These are phyloP conservation scores for Megamerina dolium DNA, from an alignment of 2,888 invertebrate species.

Conservation along the genomic window DNA sequence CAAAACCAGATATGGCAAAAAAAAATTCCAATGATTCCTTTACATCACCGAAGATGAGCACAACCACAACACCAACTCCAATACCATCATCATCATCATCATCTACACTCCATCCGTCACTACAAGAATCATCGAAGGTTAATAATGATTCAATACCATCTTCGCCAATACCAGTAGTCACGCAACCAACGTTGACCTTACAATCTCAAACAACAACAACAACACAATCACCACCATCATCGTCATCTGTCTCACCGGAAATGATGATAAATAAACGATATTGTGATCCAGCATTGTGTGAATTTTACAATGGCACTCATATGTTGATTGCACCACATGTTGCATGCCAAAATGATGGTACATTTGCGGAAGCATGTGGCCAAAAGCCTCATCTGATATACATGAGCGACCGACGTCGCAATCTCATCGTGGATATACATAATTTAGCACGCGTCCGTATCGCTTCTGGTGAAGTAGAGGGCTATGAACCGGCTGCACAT, in stretches of 20 bases:
- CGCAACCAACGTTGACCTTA: too few relatives aligned
- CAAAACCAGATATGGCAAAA: too few relatives aligned
- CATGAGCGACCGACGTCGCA: constrained; percentile 39
- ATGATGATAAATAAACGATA: constrained; percentile 22
- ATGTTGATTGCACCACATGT: constrained; percentile 32
- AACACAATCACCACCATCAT: not conserved
- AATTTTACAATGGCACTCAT: constrained; percentile 40
- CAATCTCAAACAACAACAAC: constrained; percentile 4
- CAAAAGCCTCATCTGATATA: constrained; percentile 30
- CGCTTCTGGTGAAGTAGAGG: constrained; percentile 36
- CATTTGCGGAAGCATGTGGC: constrained; percentile 31
- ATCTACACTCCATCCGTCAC: not conserved
- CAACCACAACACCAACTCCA: not conserved
- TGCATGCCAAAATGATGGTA: constrained; percentile 37
- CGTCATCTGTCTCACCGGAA: not conserved
- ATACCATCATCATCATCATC: not conserved
- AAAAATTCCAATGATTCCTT: too few relatives aligned
- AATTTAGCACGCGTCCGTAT: constrained; percentile 41
- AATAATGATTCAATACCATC: too few relatives aligned
- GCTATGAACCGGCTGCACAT: constrained; percentile 34
- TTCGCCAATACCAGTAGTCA: too few relatives aligned
- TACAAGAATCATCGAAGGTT: too few relatives aligned
- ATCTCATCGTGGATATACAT: constrained; percentile 42
- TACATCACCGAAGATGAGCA: too few relatives aligned
- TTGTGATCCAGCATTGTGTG: constrained; percentile 35